Evolutionary conservation across 2,888 invertebrate species (phyloP), one percentile per base, ranked within the genome.

Genomic region (Pollenia labialis): DNA sequence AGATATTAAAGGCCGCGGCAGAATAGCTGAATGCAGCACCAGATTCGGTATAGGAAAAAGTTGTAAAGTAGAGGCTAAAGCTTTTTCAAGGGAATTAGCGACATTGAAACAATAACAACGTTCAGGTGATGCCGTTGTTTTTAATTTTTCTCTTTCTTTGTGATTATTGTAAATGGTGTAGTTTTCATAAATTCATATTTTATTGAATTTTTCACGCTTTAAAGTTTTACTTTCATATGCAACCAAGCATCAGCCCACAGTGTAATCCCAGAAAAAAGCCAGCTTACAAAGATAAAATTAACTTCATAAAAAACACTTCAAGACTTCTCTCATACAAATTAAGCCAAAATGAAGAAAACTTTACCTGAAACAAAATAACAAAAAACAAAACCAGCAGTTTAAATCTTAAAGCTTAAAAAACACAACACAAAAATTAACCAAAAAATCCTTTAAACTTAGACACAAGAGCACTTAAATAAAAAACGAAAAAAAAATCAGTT

Each of bases 131-230:
- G 32, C 32, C 4, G 32, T 32, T 4, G 32, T 32, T n/a, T n/a
- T 0, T 50, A 16, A 60, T 50, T 50, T 4, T 75, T 46, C 2
- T 11, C 7, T 14, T 4, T 9, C 10, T 16, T 23, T 66, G 16
- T 23, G 8, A 8, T 18, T n/a, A 40, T 46, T 60, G 8, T 16
- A 4, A 56, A 80, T 62, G 69, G 69, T 80, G 60, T 80, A 16
- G 50, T 74, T 60, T 10, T 42, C 50, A 54, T 60, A 10, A 75
- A 77, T 75, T 69, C 81, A 69, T 52, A 79, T 69, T 82, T 69
- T 64, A 75, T 64, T 71, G 64, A 79, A 86, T 82, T 71, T 75
- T 86, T 86, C 79, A 86, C 85, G 85, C 85, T 79, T 72, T 62
- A 72, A 68, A 85, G 16, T 66, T 77, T 68, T 77, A 68, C 60